phyloP scores from a whole-genome alignment of 2,113 vertebrate species.

The Gopherus evgoodei region DNA sequence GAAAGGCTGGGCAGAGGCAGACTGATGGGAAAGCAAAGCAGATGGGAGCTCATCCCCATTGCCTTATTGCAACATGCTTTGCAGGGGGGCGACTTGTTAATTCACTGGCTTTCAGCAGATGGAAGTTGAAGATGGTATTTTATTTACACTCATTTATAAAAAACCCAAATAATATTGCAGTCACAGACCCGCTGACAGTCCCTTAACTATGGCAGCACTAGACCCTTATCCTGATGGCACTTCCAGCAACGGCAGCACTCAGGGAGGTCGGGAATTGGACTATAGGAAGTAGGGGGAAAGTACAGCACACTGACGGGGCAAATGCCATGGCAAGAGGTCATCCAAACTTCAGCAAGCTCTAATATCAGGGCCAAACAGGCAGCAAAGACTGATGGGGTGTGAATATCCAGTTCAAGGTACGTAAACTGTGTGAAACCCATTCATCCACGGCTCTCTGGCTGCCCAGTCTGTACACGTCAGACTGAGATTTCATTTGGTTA shows the following conservation, averaged over 20 bases:
- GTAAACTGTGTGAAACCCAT: neutral
- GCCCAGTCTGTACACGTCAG: neutral
- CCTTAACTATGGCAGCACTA: neutral
- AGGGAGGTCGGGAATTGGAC: neutral
- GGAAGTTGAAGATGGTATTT: no score
- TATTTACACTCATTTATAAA: neutral
- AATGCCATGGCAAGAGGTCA: neutral
- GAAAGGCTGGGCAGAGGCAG: neutral
- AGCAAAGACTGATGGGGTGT: neutral
- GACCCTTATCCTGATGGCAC: neutral
- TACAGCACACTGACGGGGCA: neutral
- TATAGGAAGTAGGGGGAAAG: neutral
- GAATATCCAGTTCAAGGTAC: neutral
- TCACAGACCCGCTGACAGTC: neutral
- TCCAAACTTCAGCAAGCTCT: neutral
- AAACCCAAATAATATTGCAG: neutral
- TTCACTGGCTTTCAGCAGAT: neutral
- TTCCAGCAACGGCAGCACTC: neutral
- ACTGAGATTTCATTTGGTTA: neutral
- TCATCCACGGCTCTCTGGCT: neutral
- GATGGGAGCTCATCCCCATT: neutral
- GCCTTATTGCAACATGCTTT: neutral
- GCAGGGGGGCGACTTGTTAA: neutral
- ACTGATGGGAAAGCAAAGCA: neutral
- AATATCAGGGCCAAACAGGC: neutral